A percentile compares a stretch with the other conserved stretches of the same genome.
Evolutionary conservation across 2,888 invertebrate genomes (phyloP).

Genomic region (Rhagophthalmus giganteus): DNA sequence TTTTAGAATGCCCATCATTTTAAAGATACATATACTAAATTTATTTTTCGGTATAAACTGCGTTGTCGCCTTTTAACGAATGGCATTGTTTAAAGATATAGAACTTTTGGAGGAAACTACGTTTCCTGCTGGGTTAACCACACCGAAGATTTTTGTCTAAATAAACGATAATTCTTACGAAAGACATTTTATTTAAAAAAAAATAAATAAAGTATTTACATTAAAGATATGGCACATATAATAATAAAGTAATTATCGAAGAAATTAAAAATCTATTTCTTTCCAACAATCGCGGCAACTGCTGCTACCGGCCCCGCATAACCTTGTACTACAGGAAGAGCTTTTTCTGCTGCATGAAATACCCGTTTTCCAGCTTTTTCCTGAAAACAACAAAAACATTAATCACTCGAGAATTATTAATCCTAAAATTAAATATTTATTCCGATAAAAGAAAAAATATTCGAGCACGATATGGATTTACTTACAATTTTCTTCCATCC

Average conservation of each 20-base stretch:
- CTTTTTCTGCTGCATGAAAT: slow-evolving; percentile 34
- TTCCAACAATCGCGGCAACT: slow-evolving; percentile 15
- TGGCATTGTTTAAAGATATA: too few species aligned
- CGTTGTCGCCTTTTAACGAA: too few species aligned
- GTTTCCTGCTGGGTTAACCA: neutral
- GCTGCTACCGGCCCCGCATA: too few species aligned
- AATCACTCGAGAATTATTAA: too few species aligned
- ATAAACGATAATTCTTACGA: neutral
- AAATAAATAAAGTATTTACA: neutral
- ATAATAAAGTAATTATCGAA: too few species aligned
- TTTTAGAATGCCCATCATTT: neutral
- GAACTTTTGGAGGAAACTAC: neutral
- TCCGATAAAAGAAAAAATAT: too few species aligned
- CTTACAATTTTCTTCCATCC: slow-evolving; percentile 23
- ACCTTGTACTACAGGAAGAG: slow-evolving; percentile 31
- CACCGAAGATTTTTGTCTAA: neutral
- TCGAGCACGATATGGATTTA: too few species aligned
- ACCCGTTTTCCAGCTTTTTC: slow-evolving; percentile 32
- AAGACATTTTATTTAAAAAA: neutral
- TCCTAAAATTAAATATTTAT: too few species aligned
- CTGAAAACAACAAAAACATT: slow-evolving; percentile 21
- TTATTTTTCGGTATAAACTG: too few species aligned
- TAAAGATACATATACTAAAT: too few species aligned
- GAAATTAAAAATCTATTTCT: too few species aligned
- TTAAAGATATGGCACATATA: too few species aligned